These are phyloP conservation scores for Pterois miles DNA, from an alignment of 2,797 vertebrate genomes.

Conservation along the genomic window DNA sequence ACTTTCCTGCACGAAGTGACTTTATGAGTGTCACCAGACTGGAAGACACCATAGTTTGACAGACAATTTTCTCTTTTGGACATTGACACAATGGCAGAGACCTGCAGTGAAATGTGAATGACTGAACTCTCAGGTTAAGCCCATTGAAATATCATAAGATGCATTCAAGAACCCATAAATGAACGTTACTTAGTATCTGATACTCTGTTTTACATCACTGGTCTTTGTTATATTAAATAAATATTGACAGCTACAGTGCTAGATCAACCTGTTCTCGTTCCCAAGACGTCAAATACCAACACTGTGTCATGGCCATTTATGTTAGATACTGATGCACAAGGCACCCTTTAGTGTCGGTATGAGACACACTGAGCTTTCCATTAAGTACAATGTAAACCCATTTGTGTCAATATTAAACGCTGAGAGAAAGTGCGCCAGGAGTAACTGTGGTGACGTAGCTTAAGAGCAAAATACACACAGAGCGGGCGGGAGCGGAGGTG, in stretches of 20 bases:
- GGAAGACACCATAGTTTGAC: background rate
- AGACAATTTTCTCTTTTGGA: background rate
- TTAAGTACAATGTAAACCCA: no score
- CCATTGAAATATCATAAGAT: background rate
- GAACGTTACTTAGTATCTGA: background rate
- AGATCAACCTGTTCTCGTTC: background rate
- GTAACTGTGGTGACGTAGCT: no score
- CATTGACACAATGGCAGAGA: background rate
- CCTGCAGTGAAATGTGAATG: background rate
- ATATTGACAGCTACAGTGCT: background rate
- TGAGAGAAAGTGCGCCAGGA: no score
- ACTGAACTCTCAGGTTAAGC: background rate
- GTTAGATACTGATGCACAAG: no score
- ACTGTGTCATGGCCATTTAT: no score
- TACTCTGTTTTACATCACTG: background rate
- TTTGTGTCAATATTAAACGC: no score
- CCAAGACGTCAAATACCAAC: no score
- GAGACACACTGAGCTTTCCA: no score
- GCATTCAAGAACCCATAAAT: background rate
- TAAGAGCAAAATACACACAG: no score
- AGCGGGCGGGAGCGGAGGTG: no score
- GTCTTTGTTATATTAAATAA: background rate
- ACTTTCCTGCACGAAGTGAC: slow-evolving; percentile 20
- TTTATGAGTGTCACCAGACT: slow-evolving; percentile 16
- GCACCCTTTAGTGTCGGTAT: no score